These are phyloP conservation scores for Pyralis farinalis DNA, from an alignment of 2,888 invertebrate species.

Conservation along the genomic window DNA sequence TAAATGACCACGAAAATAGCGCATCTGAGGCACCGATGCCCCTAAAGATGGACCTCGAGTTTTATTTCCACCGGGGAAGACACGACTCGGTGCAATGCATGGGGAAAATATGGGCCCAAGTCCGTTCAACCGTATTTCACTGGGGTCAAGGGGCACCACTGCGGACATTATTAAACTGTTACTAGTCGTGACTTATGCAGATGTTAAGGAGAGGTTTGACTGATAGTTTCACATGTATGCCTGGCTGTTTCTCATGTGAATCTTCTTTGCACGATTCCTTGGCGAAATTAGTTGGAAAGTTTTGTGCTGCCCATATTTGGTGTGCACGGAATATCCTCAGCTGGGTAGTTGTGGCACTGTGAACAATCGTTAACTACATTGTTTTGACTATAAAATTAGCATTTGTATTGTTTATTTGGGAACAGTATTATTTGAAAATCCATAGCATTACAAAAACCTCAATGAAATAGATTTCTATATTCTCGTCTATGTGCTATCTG, in stretches of 20 bases:
- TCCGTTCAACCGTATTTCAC: slow-evolving; percentile 78
- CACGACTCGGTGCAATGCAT: slow-evolving; percentile 77
- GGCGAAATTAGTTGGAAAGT: slow-evolving; percentile 67
- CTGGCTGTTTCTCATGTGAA: slow-evolving; percentile 73
- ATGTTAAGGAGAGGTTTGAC: slow-evolving; percentile 76
- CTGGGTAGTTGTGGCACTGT: slow-evolving; percentile 1
- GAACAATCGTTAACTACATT: background rate
- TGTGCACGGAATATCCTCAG: background rate
- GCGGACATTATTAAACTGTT: slow-evolving; percentile 81
- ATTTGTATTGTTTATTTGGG: too few relatives aligned
- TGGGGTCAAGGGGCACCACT: slow-evolving; percentile 65
- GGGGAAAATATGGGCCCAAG: slow-evolving; percentile 75
- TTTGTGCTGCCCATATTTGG: slow-evolving; percentile 22
- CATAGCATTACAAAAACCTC: too few relatives aligned
- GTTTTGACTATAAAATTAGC: background rate
- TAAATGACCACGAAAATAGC: slow-evolving; percentile 47
- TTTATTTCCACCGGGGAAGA: slow-evolving; percentile 79
- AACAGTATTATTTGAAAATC: too few relatives aligned
- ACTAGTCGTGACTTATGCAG: slow-evolving; percentile 78
- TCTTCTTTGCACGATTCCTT: slow-evolving; percentile 64
- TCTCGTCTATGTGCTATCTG: too few relatives aligned
- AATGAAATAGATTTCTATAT: too few relatives aligned
- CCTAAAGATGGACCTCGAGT: slow-evolving; percentile 78
- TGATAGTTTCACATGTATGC: slow-evolving; percentile 72
- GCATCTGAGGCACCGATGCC: slow-evolving; percentile 78